A percentile compares a stretch with the other conserved stretches of the same genome.
phyloP scores from a whole-genome alignment of 2,797 vertebrate species.

The Limosa lapponica region DNA sequence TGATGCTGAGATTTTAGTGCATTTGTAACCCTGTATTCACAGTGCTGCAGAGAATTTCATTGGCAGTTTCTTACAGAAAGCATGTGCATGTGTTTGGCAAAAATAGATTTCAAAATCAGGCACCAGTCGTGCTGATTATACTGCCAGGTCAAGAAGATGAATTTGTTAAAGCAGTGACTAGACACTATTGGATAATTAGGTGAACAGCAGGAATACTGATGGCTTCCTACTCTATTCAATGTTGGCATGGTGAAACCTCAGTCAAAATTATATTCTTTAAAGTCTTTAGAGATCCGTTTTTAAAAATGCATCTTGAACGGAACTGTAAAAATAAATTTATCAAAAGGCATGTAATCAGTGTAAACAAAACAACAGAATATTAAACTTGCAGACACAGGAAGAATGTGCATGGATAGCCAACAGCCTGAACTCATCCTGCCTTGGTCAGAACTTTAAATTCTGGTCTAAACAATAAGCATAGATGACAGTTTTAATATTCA shows the following conservation, averaged over 20 bases:
- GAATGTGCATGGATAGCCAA: accelerated
- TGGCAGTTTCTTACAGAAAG: background rate
- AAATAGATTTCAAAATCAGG: background rate
- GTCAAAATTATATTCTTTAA: background rate
- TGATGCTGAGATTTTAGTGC: background rate
- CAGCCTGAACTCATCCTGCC: background rate
- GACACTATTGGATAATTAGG: background rate
- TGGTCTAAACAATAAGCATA: background rate
- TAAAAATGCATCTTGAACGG: background rate
- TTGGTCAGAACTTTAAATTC: background rate
- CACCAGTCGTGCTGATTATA: background rate
- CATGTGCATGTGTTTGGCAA: background rate
- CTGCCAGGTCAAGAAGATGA: background rate
- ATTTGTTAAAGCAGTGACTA: background rate
- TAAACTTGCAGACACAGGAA: background rate
- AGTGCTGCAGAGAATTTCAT: background rate
- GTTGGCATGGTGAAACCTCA: accelerated
- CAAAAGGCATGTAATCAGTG: background rate
- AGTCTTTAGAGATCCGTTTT: background rate
- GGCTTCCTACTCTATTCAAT: background rate
- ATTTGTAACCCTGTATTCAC: background rate
- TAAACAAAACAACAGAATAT: background rate
- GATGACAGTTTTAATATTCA: background rate
- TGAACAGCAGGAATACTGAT: background rate
- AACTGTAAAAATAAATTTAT: background rate